Base-by-base conservation (phyloP, 1,140 invertebrate genomes). In the Agraylea sexmaculata region DNA sequence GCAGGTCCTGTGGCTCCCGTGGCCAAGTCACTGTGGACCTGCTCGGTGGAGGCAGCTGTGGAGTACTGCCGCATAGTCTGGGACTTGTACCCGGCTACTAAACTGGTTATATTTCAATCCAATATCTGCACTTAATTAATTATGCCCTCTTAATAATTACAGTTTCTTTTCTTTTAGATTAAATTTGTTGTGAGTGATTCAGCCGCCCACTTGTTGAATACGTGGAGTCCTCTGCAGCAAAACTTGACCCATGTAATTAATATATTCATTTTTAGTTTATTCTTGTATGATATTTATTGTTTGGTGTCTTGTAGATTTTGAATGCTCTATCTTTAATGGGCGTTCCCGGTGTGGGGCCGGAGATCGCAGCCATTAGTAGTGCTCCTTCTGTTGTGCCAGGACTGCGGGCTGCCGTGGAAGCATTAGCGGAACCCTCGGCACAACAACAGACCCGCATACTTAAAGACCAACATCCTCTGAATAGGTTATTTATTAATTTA, bases 1-100 rank as follows among this genome's bases (percentile, higher is more conserved):
- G 57, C 55, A 11, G 32, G 10, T 10, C 80, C 80, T 11, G 60
- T 84, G 10, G 70, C 78, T 4, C 83, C 87, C 1, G 78, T 93
- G 42, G 78, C 72, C 28, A 96, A 97, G 64, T 86, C 87, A 6
- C 54, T 96, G 31, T 97, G 92, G 92, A 96, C 91, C 1, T 92
- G 83, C 53, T 83, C 82, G 52, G 84, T 95, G 1, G 93, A 98
- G 70, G 83, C 87, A 3, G 80, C 89, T 2, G 74, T 94, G 34
- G 93, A 97, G 66, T 97, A 95, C 56, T 91, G 89, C 54, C 72
- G 92, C 16, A 91, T 96, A 49, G 87, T 94, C 5, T 96, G 89
- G 87, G 93, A 98, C 66, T 70, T 96, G 17, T 95, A 91, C 69
- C 88, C 90, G 1, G 67, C 73, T 25, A 80, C 80, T 42, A 89